Percentiles rank a stretch among this genome's conserved stretches.
These are phyloP conservation scores for Sardina pilchardus DNA, from an alignment of 2,113 vertebrate species.

Conservation along the genomic window DNA sequence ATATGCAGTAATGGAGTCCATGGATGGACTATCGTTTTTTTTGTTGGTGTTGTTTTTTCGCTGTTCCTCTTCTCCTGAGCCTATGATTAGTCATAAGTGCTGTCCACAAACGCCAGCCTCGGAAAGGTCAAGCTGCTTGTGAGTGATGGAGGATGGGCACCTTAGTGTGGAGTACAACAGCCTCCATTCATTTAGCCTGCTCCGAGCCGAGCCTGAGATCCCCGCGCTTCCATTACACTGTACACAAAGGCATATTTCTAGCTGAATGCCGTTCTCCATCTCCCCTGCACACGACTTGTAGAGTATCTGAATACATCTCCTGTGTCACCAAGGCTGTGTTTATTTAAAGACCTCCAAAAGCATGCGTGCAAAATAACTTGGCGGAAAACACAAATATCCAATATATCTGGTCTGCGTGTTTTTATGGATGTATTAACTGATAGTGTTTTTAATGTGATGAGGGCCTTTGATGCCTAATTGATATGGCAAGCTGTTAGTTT, in stretches of 20 bases:
- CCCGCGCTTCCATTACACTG: not conserved
- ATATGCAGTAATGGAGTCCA: too few relatives aligned
- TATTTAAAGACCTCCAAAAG: not conserved
- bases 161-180: not conserved
- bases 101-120: not conserved
- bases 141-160: not conserved
- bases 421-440: not conserved
- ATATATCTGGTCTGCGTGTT: not conserved
- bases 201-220: not conserved
- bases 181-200: not conserved
- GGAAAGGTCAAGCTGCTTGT: not conserved
- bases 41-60: not conserved
- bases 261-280: not conserved
- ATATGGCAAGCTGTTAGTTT: not conserved
- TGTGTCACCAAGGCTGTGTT: not conserved
- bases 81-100: constrained; percentile 12
- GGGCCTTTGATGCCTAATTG: not conserved
- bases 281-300: not conserved
- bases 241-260: not conserved
- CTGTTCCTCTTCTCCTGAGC: not conserved
- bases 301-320: not conserved
- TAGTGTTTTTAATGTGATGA: not conserved
- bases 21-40: not conserved
- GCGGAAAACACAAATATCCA: not conserved
- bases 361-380: not conserved